Base-by-base conservation (phyloP, 2,888 invertebrate species). In the Anoncus sp. region DNA sequence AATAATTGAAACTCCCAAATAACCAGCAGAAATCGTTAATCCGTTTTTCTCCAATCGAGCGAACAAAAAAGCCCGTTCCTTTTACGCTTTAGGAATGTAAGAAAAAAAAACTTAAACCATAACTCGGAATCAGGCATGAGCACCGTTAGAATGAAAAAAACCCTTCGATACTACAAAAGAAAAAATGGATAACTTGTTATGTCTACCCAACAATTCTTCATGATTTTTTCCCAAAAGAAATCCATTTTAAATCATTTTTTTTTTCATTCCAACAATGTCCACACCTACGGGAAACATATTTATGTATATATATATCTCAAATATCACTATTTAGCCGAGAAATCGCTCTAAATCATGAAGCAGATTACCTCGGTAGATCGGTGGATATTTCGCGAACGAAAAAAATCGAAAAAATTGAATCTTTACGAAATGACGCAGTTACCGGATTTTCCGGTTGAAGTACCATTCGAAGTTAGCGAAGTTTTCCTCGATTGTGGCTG, bases 381-480 rank as follows among this genome's bases (percentile, higher is more conserved):
- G 59, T 67, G 43, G 67, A 49, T 22, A 57, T 57, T 47, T 40
- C 12, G 16, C 20, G 14, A 55, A 31, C 24, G 16, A 38, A 53
- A 14, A 38, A 40, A 27, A 53, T 57, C 12, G 3, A 16, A 43
- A 14, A 45, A 35, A 66, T 22, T 22, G 9, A 38, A 43, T 62
- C 10, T 75, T 43, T 81, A 81, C 18, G 83, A 81, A 51, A 83
- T 63, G 20, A 65, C 59, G 47, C 83, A 83, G 14, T 77, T 77
- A 31, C 65, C 49, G n/a, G 67, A 51, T 55, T 79, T 63, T 16
- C 77, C 75, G 31, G 57, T 24, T 53, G 62, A 60, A 66, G 62
- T 78, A 27, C 87, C 88, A 47, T 67, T 84, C 4, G 89, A 89
- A 7, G 86, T 87, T 5, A 90, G 67, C 3, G 91, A 90, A 66